phyloP scores from a whole-genome alignment of 2,797 vertebrate species.

The Capromys pilorides region DNA sequence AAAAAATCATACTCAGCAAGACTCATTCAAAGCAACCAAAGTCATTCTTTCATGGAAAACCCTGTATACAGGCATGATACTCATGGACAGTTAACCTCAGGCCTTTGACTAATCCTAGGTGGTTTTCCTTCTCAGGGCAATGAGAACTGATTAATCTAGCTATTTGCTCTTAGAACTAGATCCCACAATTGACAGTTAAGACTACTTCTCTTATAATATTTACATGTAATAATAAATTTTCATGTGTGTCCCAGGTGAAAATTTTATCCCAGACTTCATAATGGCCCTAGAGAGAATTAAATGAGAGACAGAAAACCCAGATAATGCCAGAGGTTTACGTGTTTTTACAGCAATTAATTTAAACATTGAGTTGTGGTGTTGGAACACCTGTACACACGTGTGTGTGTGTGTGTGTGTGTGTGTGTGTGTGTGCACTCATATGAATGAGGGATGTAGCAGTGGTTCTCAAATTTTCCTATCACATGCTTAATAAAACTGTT shows the following conservation, averaged over 20 bases:
- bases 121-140: background rate
- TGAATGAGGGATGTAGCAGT: background rate
- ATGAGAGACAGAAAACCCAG: background rate
- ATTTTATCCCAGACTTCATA: background rate
- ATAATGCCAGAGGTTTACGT: background rate
- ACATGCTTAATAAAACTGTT: background rate
- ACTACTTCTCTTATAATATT: background rate
- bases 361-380: background rate
- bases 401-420: background rate
- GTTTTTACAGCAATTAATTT: background rate
- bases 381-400: background rate
- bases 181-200: background rate
- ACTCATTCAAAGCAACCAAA: background rate
- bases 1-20: background rate
- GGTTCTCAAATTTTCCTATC: rapidly evolving
- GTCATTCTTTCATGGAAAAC: background rate
- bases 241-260: background rate
- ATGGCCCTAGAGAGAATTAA: background rate
- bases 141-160: background rate
- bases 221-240: background rate
- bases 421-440: rapidly evolving
- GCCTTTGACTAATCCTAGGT: background rate
- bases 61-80: no score
- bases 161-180: background rate
- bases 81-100: background rate